Conservation (phyloP, 2,888 invertebrate genomes). For the Galerucella calmariensis region DNA sequence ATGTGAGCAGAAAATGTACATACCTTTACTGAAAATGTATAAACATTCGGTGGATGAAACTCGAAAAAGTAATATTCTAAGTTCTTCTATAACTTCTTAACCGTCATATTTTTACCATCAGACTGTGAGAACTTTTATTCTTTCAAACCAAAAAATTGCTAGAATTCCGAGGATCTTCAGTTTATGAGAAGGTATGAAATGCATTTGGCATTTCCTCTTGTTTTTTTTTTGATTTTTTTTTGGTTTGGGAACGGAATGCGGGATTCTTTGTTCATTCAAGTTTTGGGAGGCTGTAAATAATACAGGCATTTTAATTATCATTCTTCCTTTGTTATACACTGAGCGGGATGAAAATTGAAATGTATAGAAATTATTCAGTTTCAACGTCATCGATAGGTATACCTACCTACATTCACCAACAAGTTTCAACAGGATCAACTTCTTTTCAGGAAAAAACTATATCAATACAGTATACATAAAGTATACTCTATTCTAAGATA, state of each 20-base stretch:
- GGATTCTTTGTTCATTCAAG: conserved; percentile 31
- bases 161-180: background rate
- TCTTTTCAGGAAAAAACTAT: background rate
- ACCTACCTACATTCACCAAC: background rate
- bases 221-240: conserved; percentile 28
- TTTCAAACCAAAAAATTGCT: background rate
- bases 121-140: conserved; percentile 4
- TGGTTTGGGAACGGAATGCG: conserved; percentile 31
- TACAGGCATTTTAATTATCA: conserved; percentile 24
- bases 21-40: conserved; percentile 11
- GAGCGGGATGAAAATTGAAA: background rate
- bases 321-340: conserved; percentile 14
- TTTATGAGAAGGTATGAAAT: conserved; percentile 32
- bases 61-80: background rate
- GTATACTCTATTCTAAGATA: too few species aligned
- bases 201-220: conserved; percentile 33
- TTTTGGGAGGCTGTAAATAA: conserved; percentile 8
- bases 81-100: background rate
- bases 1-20: conserved; percentile 35
- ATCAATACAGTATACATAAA: background rate
- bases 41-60: background rate
- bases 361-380: background rate
- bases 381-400: too few species aligned
- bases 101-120: background rate
- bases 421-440: background rate